Base-by-base conservation (phyloP, 2,888 invertebrate species). In the Oxycera nigricornis region DNA sequence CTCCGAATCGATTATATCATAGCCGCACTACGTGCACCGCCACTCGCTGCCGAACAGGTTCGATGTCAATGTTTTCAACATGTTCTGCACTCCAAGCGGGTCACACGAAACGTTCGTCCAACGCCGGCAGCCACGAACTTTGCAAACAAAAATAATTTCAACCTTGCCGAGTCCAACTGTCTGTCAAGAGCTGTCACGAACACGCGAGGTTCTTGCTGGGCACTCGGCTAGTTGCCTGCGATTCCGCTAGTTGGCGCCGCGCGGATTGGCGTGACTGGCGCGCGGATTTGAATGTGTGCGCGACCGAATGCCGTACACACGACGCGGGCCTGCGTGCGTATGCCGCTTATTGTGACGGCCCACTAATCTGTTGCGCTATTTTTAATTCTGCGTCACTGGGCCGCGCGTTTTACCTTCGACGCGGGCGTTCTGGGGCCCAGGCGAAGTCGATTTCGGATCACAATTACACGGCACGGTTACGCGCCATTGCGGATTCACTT, bases 301-400 rank as follows among this genome's bases (percentile, higher is more conserved):
- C 24, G 24, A 39, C 39, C 7, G 41, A 65, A 41, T 65, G 41
- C 35, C 11, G 17, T 41, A 41, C 30, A 65, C 39, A 35, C 59
- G 20, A 24, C 24, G 17, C n/a, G n/a, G n/a, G 55, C 4, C 9
- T 30, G 31, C 59, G 67, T 67, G 46, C 24, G 46, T 67, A 24
- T 62, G 61, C 55, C 55, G 24, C 55, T 55, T 6, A 26, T 26
- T 59, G n/a, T 30, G 59, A 28, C 31, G 30, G 59, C 31, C 14
- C 20, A 7, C 59, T 7, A 26, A 24, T 61, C 65, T 74, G 74
- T 74, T 72, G 74, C 68, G 73, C 74, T 76, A 76, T 76, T 76
- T 76, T 76, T 76, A 76, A 74, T 76, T 76, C 74, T 76, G 76
- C 76, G 76, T 76, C 76, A 76, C 74, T 74, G 57, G 57, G 41